Percentiles rank a stretch among this genome's conserved stretches.
Evolutionary conservation across 2,113 vertebrate species (phyloP).

Genomic region (Platysternon megacephalum): DNA sequence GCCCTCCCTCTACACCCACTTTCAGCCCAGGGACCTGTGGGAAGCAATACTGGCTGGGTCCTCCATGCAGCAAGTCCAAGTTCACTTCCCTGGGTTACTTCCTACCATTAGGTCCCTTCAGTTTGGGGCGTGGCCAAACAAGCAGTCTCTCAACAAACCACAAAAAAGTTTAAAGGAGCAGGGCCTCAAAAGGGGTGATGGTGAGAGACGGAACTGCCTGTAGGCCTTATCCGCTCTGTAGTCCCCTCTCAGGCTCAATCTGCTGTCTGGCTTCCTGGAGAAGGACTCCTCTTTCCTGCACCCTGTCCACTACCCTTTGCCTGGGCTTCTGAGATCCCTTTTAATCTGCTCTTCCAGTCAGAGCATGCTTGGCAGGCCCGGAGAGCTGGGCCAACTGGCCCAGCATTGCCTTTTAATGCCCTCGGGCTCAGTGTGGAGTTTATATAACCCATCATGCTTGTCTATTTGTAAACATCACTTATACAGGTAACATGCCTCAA

Average conservation of each 20-base stretch:
- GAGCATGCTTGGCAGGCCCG: too few relatives aligned
- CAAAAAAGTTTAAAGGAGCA: background rate
- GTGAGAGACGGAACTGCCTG: background rate
- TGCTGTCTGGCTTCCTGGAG: background rate
- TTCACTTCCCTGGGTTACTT: background rate
- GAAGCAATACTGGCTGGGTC: background rate
- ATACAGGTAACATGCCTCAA: too few relatives aligned
- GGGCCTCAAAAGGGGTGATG: background rate
- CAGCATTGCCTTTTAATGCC: too few relatives aligned
- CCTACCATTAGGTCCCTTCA: background rate
- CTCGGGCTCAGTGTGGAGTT: too few relatives aligned
- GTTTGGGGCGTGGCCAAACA: background rate
- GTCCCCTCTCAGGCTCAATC: background rate
- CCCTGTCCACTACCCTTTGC: background rate
- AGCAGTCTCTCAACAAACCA: background rate
- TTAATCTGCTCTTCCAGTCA: too few relatives aligned
- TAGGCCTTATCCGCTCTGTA: background rate
- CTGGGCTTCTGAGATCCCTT: too few relatives aligned
- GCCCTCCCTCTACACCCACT: too few relatives aligned
- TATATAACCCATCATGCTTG: too few relatives aligned
- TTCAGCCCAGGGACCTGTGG: background rate
- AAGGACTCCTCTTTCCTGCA: background rate
- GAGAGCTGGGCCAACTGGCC: too few relatives aligned
- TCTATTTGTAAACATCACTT: too few relatives aligned
- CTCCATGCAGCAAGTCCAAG: background rate